Base-by-base conservation (phyloP, 2,888 invertebrate species). In the Choristoneura rosaceana region DNA sequence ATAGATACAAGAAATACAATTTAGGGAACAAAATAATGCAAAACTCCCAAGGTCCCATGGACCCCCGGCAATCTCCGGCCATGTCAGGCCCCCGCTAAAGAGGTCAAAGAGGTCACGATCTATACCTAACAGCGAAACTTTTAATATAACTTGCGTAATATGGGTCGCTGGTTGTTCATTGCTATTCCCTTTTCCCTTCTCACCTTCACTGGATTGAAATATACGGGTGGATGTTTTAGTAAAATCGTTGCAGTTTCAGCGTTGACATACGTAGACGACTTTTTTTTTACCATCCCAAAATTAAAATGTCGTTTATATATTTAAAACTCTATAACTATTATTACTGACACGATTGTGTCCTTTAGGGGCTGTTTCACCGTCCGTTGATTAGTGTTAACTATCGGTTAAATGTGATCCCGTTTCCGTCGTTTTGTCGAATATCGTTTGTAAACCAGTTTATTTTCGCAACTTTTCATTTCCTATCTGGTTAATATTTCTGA, bases 111-210 rank as follows among this genome's bases (percentile, higher is more conserved):
- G 63, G 64, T 64, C 64, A 64, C 64, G 64, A 64, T 50, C 64
- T 17, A 47, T 34, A 64, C 50, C 47, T 64, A 50, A 64, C 25
- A n/a, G 43, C 17, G 47, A 33, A 64, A 64, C 64, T 64, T 64
- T 64, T 64, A 64, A 64, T 50, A 50, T 64, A 50, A 64, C 64
- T 64, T 47, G 15, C 50, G 64, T 64, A 64, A 64, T 64, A 34
- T 64, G 64, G 64, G 50, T 50, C 64, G 64, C 64, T 50, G 5
- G 63, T 62, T 50, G 64, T 64, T 64, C 64, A 64, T 64, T 64
- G 50, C 64, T 34, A 64, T 50, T 64, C 63, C 50, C 64, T 64
- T 50, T n/a, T 64, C 64, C 63, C 50, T 64, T 64, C 33, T 64
- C 64, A 64, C 64, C 50, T 64, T 64, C 47, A 34, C 45, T 4